Percentiles rank a stretch among this genome's conserved stretches.
phyloP scores from a whole-genome alignment of 2,888 invertebrate species.

The Tromatobia lineatoria region DNA sequence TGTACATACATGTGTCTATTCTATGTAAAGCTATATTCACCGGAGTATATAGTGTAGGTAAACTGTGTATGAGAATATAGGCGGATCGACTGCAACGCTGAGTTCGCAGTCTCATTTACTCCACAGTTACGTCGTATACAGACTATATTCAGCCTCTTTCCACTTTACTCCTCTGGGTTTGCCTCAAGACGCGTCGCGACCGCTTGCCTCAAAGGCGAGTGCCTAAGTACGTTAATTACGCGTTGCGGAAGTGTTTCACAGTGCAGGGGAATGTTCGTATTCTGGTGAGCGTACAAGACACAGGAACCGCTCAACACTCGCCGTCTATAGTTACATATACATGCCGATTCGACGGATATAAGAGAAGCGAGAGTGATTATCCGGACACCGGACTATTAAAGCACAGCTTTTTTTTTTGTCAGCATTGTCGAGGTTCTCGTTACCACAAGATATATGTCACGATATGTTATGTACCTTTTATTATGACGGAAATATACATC shows the following conservation, averaged over 20 bases:
- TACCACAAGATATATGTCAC: conserved; percentile 30
- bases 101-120: conserved; percentile 57
- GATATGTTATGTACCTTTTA: neutral
- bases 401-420: conserved; percentile 19
- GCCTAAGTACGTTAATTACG: conserved; percentile 66
- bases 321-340: neutral
- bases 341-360: conserved; percentile 1
- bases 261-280: conserved; percentile 54
- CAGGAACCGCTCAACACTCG: conserved; percentile 6
- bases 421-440: conserved; percentile 34
- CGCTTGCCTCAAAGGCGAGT: conserved; percentile 58
- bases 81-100: conserved; percentile 43
- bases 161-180: conserved; percentile 40
- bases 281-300: conserved; percentile 17
- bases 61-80: conserved; percentile 43
- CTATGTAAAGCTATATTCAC: neutral
- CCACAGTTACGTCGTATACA: conserved; percentile 6
- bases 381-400: conserved; percentile 22
- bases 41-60: neutral
- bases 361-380: conserved; percentile 42
- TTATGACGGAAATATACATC: conserved; percentile 15
- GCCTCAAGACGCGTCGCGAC: conserved; percentile 47
- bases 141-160: conserved; percentile 28
- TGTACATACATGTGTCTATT: neutral
- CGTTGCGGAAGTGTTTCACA: conserved; percentile 61